Evolutionary conservation across 2,888 invertebrate species (phyloP), one percentile per base, ranked within the genome.

Genomic region (Ophioninae sp.): DNA sequence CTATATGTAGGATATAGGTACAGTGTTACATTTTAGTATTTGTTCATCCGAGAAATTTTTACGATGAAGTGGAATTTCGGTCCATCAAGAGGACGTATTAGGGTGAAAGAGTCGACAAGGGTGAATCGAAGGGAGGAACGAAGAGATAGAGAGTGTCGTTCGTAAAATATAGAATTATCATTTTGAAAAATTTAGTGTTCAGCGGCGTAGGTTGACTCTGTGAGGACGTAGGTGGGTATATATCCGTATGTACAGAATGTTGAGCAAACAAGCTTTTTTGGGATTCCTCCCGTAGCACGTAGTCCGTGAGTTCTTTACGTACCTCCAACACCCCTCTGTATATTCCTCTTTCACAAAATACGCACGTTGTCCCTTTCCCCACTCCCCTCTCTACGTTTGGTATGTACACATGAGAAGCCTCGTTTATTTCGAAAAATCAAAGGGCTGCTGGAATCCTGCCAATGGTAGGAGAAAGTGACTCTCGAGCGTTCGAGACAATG

Each of bases 121-220:
- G 59, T 22, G 58, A 22, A 58, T 41, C 56, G 20, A 76, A 81
- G 61, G 13, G 51, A 20, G 86, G 72, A 80, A 75, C 76, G 86
- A 79, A 88, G 88, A 51, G 51, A 51, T 3, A 51, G 51, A 5
- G 13, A 51, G 44, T 44, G 13, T 88, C 85, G 82, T 83, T 86
- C 82, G 72, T 83, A 85, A 87, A 86, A 87, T 88, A 89, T 88
- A 87, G 89, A 87, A 86, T 87, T 88, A 86, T 86, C 83, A 39
- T 41, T 58, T 39, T 83, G 79, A 82, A 88, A 89, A 90, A 89
- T 90, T 85, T 88, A 87, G 87, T 89, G 89, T 91, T 88, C 90
- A 88, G 81, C 79, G 82, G 67, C 80, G 68, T 73, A 69, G 83
- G 78, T 80, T 59, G 51, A 17, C 6, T 51, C 51, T n/a, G 56